Percentiles rank a stretch among this genome's conserved stretches.
Evolutionary conservation across 64 coral and sea anemone species (phyloP).

Genomic region (Montipora sp.): DNA sequence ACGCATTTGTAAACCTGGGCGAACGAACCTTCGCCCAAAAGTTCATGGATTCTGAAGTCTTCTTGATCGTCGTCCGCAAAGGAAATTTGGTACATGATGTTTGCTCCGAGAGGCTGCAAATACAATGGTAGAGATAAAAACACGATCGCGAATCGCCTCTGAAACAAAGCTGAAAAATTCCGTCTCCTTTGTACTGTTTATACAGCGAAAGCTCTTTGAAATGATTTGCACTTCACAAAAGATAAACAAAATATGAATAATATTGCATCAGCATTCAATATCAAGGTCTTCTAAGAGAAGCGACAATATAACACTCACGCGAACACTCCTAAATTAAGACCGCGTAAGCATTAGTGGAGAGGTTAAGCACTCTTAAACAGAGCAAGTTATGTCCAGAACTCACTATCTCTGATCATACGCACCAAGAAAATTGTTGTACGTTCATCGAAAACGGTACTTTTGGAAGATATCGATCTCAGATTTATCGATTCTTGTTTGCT

Average conservation of each 20-base stretch:
- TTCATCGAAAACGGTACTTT: neutral
- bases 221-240: neutral
- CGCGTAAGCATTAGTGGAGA: no score
- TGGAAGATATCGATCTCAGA: neutral
- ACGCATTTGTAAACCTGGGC: conserved; percentile 91
- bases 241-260: neutral
- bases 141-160: neutral
- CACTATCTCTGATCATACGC: neutral
- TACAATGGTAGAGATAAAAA: neutral
- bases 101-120: neutral
- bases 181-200: neutral
- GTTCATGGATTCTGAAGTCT: conserved; percentile 81
- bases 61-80: conserved; percentile 53
- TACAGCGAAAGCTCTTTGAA: neutral
- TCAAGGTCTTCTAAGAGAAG: neutral
- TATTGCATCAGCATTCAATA: neutral
- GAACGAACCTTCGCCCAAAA: conserved; percentile 90
- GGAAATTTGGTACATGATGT: conserved; percentile 24
- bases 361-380: no score
- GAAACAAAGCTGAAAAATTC: neutral
- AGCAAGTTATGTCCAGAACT: no score
- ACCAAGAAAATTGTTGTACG: neutral
- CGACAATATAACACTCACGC: neutral
- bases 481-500: neutral
- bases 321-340: no score